Base-by-base conservation (phyloP, 2,797 vertebrate species). In the Sphenodon punctatus region DNA sequence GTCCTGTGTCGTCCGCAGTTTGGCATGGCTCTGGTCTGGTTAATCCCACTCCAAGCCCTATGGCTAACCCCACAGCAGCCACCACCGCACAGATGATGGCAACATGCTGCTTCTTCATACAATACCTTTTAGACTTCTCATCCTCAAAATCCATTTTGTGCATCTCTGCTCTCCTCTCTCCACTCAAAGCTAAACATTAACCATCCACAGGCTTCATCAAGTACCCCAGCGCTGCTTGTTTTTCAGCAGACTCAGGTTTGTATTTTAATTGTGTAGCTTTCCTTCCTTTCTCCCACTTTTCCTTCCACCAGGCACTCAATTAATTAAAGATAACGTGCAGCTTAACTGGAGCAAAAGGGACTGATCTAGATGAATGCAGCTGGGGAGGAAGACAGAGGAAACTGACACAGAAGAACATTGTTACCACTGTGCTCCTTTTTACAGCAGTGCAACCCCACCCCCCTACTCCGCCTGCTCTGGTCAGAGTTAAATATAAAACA, bases 1-100 rank as follows among this genome's bases (percentile, higher is more conserved):
- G 55, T 2, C 39, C 87, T 10, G 77, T 20, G 27, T 5, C 75
- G 1, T 1, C 80, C 13, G 82, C 6, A 79, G 45, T 5, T 9
- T 82, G 7, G 49, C 88, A 91, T 4, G 84, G 17, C 60, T 88
- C 75, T 34, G 95, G 87, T 75, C 87, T 86, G 69, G 94, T 96
- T 82, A 99, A 86, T 85, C 98, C 98, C 80, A 99, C 95, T 0
- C 97, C 96, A 1, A 99, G 97, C 4, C 98, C 98, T 75, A 99
- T 96, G 0, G 96, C 96, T 81, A 99, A 59, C 23, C 96, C 97
- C n/a, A 97, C 97, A 8, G 91, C 69, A 23, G 91, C 94, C 75
- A 98, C 93, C 0, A 89, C 86, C 0, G 73, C 95, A 39, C 97
- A 98, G 90, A 99, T 97, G 61, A 98, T 83, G 48, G 92, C 94